Conservation (phyloP, 35 echinoderm and acorn worm species). For the Diadema setosum region DNA sequence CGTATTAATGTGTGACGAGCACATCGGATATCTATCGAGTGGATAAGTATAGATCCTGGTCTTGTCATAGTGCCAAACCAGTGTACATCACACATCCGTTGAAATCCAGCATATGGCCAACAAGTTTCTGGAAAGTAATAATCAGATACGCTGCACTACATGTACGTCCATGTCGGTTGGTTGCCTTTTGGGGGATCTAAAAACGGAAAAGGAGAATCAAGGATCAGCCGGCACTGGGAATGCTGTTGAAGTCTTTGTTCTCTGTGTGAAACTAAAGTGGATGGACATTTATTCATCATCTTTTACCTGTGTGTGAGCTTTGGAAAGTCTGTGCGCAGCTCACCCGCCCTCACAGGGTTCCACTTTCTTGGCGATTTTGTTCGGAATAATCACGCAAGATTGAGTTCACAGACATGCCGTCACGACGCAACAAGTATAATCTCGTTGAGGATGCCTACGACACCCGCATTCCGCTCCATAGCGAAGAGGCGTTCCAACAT, state of each 20-base stretch:
- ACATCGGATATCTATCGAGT: neutral
- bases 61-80: too few relatives aligned
- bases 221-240: neutral
- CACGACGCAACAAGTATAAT: constrained; percentile 88
- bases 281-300: too few relatives aligned
- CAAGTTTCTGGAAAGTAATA: too few relatives aligned
- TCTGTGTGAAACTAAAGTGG: neutral
- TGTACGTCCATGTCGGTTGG: too few relatives aligned
- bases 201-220: too few relatives aligned
- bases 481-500: constrained; percentile 97
- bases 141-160: too few relatives aligned
- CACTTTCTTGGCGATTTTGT: neutral
- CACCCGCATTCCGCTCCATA: constrained; percentile 91
- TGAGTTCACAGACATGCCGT: constrained; percentile 47
- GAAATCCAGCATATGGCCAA: too few relatives aligned
- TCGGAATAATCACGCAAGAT: neutral
- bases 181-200: too few relatives aligned
- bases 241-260: neutral
- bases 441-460: constrained; percentile 98
- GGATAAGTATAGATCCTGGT: neutral
- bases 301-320: too few relatives aligned
- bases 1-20: neutral
- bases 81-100: too few relatives aligned
- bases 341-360: neutral
- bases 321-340: neutral